Evolutionary conservation across 2,113 vertebrate species (phyloP), one percentile per base, ranked within the genome.

Genomic region (Columba livia): DNA sequence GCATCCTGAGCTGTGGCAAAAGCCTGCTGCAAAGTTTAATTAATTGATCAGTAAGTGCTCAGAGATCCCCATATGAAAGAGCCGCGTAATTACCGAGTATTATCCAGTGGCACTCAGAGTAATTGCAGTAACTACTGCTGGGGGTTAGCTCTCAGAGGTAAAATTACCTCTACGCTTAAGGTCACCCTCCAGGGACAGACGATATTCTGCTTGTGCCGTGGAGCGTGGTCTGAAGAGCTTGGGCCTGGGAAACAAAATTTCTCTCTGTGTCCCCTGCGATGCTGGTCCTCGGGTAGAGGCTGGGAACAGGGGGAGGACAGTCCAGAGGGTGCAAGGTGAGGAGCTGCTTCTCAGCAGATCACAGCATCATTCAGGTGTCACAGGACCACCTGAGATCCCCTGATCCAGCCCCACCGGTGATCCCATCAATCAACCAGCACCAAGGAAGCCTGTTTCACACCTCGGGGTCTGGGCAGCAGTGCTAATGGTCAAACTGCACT

Each of bases 1-100:
- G 44, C 67, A 77, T 25, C 83, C 26, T 47, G 53, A 16, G 1
- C 32, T 5, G 13, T 14, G 64, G 66, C 8, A 4, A 77, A 36
- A 60, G 71, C 75, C 72, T 78, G 86, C 83, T 95, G 83, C 70
- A 90, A 88, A 82, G 36, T 53, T 87, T 92, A 96, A 96, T 92
- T 88, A 96, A 94, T 95, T 94, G 94, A 94, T 95, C 93, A 66
- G 80, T 61, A 34, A 93, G 77, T 62, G 72, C 93, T 92, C 89
- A 3, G 75, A 88, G 93, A 85, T 83, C 89, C 81, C 89, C 91
- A 86, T 89, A 90, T 80, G 96, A 83, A 50, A 93, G 58, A 88
- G 64, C 56, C 64, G 3, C 8, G 6, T 94, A 94, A 96, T 96
- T 94, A 93, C 79, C 2, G 1, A 83, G 83, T 44, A 92, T 88